phyloP scores from a whole-genome alignment of 2,113 vertebrate genomes.

The Bufo bufo region DNA sequence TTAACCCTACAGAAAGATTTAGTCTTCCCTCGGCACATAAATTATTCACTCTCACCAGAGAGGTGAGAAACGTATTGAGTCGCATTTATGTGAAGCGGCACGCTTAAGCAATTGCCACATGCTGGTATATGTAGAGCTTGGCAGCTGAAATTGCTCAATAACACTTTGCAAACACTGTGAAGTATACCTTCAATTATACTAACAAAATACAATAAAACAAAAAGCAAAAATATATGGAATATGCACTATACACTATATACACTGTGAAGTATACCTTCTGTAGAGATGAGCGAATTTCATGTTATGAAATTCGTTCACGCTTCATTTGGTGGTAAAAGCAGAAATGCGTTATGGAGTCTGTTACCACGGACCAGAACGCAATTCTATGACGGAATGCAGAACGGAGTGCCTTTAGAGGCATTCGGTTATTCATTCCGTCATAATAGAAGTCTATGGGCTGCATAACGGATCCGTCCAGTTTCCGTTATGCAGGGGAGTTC shows the following conservation, averaged over 20 bases:
- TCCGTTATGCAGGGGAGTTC: no score
- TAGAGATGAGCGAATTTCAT: no score
- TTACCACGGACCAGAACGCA: no score
- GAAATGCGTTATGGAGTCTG: no score
- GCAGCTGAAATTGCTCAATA: not conserved
- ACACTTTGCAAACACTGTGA: not conserved
- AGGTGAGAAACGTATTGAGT: not conserved
- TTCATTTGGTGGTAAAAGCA: no score
- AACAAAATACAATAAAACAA: not conserved
- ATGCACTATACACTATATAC: not conserved
- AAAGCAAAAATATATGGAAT: not conserved
- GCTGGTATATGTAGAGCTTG: not conserved
- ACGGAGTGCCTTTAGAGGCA: no score
- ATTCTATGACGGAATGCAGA: no score
- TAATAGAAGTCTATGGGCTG: no score
- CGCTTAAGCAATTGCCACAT: not conserved
- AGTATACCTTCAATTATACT: not conserved
- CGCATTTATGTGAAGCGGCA: not conserved
- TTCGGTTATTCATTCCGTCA: no score
- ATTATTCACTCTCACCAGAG: not conserved
- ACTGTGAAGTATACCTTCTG: no score
- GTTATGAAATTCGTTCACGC: no score
- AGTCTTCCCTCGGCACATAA: constrained; percentile 2
- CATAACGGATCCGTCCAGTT: no score
- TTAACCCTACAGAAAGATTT: not conserved